A percentile compares a stretch with the other conserved stretches of the same genome.
Evolutionary conservation across 2,797 vertebrate species (phyloP).

Genomic region (Hemibagrus guttatus): DNA sequence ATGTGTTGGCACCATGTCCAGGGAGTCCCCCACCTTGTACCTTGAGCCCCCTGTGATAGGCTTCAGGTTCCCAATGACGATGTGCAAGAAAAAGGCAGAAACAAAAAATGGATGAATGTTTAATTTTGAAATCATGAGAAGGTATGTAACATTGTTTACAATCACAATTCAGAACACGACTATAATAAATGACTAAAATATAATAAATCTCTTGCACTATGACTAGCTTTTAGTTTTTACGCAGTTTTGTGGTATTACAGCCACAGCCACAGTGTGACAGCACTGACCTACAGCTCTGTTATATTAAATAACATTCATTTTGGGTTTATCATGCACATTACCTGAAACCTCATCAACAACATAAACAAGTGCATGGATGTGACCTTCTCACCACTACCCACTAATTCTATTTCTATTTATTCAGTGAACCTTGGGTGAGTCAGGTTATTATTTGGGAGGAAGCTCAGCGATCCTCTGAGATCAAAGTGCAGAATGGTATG

Average conservation of each 20-base stretch:
- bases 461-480: slow-evolving; percentile 53
- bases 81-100: too few relatives aligned
- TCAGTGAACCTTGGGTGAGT: slow-evolving; percentile 39
- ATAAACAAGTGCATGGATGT: slow-evolving; percentile 35
- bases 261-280: neutral
- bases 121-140: neutral
- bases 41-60: too few relatives aligned
- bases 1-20: too few relatives aligned
- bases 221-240: neutral
- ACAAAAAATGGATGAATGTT: neutral
- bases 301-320: neutral
- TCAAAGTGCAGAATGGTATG: slow-evolving; percentile 58
- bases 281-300: slow-evolving; percentile 24
- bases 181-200: neutral
- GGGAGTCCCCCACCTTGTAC: too few relatives aligned
- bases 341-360: slow-evolving; percentile 38
- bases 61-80: too few relatives aligned
- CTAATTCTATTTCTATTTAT: slow-evolving; percentile 58
- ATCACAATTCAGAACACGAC: neutral
- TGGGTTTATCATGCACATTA: slow-evolving; percentile 31
- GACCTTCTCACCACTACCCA: slow-evolving; percentile 52
- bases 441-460: slow-evolving; percentile 53
- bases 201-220: neutral
- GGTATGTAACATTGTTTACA: neutral
- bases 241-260: neutral